These are phyloP conservation scores for Autographa gamma DNA, from an alignment of 2,888 invertebrate genomes.

Conservation along the genomic window DNA sequence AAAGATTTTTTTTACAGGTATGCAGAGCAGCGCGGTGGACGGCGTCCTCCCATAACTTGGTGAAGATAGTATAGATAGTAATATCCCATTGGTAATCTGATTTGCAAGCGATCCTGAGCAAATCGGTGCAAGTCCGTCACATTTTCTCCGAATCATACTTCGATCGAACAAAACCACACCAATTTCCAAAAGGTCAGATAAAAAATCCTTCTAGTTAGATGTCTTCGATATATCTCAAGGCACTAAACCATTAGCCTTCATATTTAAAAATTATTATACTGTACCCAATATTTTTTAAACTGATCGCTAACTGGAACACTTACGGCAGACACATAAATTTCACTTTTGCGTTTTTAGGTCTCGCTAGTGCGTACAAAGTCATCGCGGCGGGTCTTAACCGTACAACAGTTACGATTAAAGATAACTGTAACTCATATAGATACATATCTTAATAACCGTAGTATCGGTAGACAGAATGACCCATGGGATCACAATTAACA, in stretches of 20 bases:
- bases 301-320: neutral
- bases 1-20: no score
- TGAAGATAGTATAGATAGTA: no score
- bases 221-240: neutral
- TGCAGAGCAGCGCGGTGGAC: no score
- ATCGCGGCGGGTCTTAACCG: neutral
- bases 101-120: no score
- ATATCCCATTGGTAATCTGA: no score
- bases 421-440: constrained; percentile 34
- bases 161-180: no score
- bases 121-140: no score
- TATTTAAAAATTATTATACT: neutral
- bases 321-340: neutral
- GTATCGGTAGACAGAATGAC: constrained; percentile 16
- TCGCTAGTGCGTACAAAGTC: neutral
- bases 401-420: neutral
- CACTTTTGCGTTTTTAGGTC: neutral
- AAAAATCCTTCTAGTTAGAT: neutral
- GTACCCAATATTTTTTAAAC: neutral
- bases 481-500: constrained; percentile 43
- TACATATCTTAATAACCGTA: constrained; percentile 29
- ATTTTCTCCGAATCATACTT: no score
- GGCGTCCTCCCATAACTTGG: no score
- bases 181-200: no score
- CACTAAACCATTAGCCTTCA: neutral